These are phyloP conservation scores for Apis florea DNA, from an alignment of 1,140 invertebrate genomes.

Conservation along the genomic window DNA sequence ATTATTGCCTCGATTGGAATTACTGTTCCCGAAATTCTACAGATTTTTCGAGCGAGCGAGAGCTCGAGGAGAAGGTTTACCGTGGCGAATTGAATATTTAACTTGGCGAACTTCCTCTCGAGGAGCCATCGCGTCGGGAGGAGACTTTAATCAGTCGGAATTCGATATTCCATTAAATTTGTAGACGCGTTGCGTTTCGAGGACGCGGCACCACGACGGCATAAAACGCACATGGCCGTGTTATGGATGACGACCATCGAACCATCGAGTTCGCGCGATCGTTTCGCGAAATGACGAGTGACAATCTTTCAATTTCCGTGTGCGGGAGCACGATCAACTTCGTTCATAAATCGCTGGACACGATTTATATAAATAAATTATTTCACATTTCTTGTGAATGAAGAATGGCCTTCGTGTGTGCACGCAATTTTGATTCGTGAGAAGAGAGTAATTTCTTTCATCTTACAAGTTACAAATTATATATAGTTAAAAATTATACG, in stretches of 20 bases:
- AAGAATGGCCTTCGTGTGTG: too few species aligned
- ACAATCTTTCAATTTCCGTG: background rate
- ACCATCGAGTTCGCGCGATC: conserved; percentile 42
- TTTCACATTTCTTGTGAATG: too few species aligned
- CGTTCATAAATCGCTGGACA: background rate
- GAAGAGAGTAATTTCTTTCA: too few species aligned
- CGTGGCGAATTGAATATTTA: conserved; percentile 36
- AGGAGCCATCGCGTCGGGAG: background rate
- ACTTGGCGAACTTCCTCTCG: conserved; percentile 21
- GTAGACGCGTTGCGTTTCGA: conserved; percentile 51
- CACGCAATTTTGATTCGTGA: too few species aligned
- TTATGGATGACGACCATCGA: conserved; percentile 22
- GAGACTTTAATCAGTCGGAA: conserved; percentile 57
- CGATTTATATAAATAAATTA: background rate
- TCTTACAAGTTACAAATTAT: too few species aligned
- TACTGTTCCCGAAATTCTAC: background rate
- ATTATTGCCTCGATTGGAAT: background rate
- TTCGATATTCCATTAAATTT: conserved; percentile 56
- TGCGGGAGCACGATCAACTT: background rate
- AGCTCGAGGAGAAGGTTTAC: background rate
- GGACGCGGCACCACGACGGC: conserved; percentile 42
- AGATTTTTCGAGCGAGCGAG: background rate
- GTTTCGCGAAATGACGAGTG: background rate
- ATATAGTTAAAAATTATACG: too few species aligned
- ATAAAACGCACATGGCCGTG: conserved; percentile 26